These are phyloP conservation scores for Periphyllus acericola DNA, from an alignment of 2,888 invertebrate genomes.

Conservation along the genomic window DNA sequence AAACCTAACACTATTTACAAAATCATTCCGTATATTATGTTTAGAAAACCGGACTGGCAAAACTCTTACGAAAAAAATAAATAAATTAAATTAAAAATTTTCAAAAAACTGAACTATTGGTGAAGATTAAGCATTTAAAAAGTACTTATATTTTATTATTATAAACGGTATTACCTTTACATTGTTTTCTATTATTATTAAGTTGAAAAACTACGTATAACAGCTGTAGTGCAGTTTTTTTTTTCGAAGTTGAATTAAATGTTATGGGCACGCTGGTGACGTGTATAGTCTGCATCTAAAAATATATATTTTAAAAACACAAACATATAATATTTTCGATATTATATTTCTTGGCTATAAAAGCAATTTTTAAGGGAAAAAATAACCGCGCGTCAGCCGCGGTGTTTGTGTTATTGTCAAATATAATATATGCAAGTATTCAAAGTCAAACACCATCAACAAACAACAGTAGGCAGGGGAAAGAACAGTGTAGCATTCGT, in stretches of 20 bases:
- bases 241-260: background rate
- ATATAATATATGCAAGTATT: background rate
- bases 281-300: background rate
- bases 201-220: background rate
- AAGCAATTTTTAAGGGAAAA: background rate
- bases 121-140: no score
- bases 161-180: no score
- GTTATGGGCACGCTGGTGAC: background rate
- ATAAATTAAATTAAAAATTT: no score
- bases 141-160: no score
- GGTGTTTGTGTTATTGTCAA: background rate
- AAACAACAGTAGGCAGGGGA: no score
- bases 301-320: constrained; percentile 4
- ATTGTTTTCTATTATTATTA: background rate
- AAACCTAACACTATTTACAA: no score
- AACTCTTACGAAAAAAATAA: no score
- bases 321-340: background rate
- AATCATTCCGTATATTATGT: no score
- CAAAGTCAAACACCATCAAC: background rate
- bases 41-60: no score
- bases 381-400: background rate
- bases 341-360: constrained; percentile 15
- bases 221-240: background rate
- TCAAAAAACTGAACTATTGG: no score
- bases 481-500: background rate